Base-by-base conservation (phyloP, 2,797 vertebrate genomes). In the Odontamblyopus rebecca region DNA sequence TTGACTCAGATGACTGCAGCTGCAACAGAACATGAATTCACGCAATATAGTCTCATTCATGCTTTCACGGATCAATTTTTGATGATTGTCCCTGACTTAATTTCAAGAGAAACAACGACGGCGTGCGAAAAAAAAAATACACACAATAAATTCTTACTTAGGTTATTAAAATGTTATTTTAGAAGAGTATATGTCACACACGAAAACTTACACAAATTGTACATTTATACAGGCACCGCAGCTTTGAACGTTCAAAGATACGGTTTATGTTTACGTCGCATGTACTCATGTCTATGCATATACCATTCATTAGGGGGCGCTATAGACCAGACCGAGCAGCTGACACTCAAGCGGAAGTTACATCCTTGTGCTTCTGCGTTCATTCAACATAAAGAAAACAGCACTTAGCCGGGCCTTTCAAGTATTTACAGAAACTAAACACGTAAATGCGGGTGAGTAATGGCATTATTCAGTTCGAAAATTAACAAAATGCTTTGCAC, bases 361-460 rank as follows among this genome's bases (percentile, higher is more conserved):
- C 44, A 6, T 29, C 15, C n/a, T 15, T 66, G 53, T 19, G 7
- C 12, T 26, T 23, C 61, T 63, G 35, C 19, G 32, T 65, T 66
- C 63, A 66, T 66, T 66, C 63, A 66, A 50, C 26, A 65, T 48
- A 65, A 63, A 63, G 63, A 50, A 50, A 51, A 66, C 63, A 29
- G 23, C 63, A 26, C 44, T 29, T 51, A 18, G 7, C 63, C 63
- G 6, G 63, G 63, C 12, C 63, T 44, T 66, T 15, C 15, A 29
- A 50, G 41, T 1, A 50, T 50, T 51, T 50, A 27, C 50, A 18
- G 26, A 27, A 48, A 6, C 27, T 9, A 51, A 32, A 18, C 12
- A 27, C 16, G 12, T 50, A 27, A 27, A 50, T 64, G 38, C 44
- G 26, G 26, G 63, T 66, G 41, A 66, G 63, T 51, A 29, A 66